These are phyloP conservation scores for Crotophaga sulcirostris DNA, from an alignment of 2,113 vertebrate genomes.

Conservation along the genomic window DNA sequence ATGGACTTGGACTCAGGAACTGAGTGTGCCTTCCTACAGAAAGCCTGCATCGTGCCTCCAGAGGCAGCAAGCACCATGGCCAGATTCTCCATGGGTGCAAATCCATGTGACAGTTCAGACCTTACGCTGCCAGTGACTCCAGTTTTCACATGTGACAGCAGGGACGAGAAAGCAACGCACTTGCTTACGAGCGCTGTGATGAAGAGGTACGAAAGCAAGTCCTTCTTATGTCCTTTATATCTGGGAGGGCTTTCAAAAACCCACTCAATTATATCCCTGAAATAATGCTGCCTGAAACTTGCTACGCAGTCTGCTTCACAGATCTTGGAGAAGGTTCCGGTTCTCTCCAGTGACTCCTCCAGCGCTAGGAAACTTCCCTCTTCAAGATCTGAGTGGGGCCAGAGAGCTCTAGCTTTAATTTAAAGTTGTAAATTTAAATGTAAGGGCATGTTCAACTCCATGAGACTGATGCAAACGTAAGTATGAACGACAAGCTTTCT, in stretches of 20 bases:
- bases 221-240: neutral
- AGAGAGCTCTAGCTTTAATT: neutral
- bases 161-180: neutral
- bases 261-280: neutral
- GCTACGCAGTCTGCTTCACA: neutral
- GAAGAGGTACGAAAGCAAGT: neutral
- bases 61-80: neutral
- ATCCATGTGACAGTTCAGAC: neutral
- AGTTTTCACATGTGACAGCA: neutral
- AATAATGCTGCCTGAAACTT: neutral
- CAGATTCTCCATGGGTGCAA: fast-evolving
- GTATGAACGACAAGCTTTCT: neutral
- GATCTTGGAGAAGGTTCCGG: neutral
- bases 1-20: neutral
- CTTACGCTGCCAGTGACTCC: neutral
- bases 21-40: neutral
- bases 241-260: neutral
- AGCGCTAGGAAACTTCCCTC: neutral
- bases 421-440: neutral
- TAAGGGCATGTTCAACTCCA: neutral
- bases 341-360: neutral
- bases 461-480: neutral
- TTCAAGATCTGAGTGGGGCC: neutral
- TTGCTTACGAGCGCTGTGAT: neutral
- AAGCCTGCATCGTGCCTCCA: neutral